Evolutionary conservation across 2,888 invertebrate genomes (phyloP).

Genomic region (Erynnis tages): DNA sequence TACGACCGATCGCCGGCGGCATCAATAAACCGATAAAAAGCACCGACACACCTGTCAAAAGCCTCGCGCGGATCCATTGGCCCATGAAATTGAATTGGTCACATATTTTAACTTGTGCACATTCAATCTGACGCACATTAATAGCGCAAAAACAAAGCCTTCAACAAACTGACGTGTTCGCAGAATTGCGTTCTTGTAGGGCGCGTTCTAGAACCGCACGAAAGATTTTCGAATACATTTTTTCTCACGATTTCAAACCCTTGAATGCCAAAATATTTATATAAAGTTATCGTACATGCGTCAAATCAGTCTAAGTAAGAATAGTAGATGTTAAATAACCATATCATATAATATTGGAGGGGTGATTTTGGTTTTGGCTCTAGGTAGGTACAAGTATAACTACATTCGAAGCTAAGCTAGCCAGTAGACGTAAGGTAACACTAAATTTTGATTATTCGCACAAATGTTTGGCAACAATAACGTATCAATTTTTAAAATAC

Average conservation of each 20-base stretch:
- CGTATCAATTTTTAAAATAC: too few species aligned
- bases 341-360: too few species aligned
- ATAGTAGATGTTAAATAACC: too few species aligned
- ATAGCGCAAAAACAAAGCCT: slow-evolving; percentile 39
- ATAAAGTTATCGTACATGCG: too few species aligned
- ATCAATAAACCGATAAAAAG: slow-evolving; percentile 10
- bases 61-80: slow-evolving; percentile 15
- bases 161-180: slow-evolving; percentile 46
- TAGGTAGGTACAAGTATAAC: too few species aligned
- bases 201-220: neutral
- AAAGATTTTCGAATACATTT: neutral
- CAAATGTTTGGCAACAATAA: too few species aligned
- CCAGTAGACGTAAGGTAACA: too few species aligned
- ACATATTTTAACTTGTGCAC: slow-evolving; percentile 34
- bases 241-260: neutral
- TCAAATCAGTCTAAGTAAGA: too few species aligned
- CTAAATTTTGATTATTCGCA: too few species aligned
- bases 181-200: slow-evolving; percentile 39
- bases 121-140: slow-evolving; percentile 25
- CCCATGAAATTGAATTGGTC: slow-evolving; percentile 30
- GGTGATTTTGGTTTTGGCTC: too few species aligned
- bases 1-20: neutral
- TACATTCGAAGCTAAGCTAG: too few species aligned
- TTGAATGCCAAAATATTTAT: neutral
- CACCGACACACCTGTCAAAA: slow-evolving; percentile 22